phyloP scores from a whole-genome alignment of 30 jellyfish, hydroid and myxozoan species.

The Hydractinia echinata region DNA sequence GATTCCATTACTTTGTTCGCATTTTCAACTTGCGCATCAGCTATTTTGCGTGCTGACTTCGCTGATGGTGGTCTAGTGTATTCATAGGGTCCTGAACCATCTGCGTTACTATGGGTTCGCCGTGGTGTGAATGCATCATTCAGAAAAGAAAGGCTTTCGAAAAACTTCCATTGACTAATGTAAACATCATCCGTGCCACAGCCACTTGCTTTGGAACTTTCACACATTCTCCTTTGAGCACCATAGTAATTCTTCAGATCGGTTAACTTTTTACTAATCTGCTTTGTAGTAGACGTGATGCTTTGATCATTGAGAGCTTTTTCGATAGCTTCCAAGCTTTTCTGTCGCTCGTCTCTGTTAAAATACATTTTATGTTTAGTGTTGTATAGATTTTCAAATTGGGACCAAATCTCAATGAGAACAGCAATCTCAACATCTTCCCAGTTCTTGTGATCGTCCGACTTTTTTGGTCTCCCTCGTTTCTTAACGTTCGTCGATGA shows the following conservation, averaged over 20 bases:
- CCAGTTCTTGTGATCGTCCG: constrained; percentile 1
- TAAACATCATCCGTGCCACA: neutral
- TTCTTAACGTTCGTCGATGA: neutral
- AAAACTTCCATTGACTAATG: no score
- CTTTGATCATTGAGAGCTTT: neutral
- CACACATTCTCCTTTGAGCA: constrained; percentile 11
- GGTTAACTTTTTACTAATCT: constrained; percentile 18
- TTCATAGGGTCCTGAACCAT: no score
- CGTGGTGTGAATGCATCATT: no score
- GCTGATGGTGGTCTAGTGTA: no score
- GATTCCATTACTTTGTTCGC: no score
- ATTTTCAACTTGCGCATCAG: no score
- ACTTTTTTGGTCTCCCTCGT: constrained; percentile 12
- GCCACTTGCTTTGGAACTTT: neutral
- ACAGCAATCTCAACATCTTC: constrained; percentile 3
- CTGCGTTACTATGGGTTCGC: no score
- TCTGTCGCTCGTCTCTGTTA: neutral
- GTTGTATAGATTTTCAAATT: constrained; percentile 24
- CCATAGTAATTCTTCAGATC: constrained; percentile 18
- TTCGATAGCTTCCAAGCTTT: neutral
- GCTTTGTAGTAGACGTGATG: neutral
- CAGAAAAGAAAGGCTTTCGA: no score
- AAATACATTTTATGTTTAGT: constrained; percentile 3
- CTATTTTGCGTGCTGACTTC: no score
- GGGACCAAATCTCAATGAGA: constrained; percentile 7